Evolutionary conservation across 2,113 vertebrate genomes (phyloP).

Genomic region (Phrynosoma platyrhinos): DNA sequence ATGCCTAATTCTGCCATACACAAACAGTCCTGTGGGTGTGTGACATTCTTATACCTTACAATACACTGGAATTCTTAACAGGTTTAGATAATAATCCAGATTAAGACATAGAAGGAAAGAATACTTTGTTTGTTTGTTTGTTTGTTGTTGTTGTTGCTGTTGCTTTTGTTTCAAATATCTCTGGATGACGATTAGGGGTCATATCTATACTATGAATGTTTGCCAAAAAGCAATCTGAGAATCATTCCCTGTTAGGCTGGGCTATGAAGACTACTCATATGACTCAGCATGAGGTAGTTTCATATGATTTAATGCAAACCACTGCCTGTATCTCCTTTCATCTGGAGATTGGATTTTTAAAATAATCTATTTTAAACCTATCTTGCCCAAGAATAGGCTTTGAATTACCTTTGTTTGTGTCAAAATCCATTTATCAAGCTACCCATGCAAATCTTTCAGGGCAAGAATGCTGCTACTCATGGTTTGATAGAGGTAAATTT

Average conservation of each 20-base stretch:
- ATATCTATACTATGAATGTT: no score
- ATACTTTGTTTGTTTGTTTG: no score
- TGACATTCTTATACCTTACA: no score
- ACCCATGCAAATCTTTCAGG: constrained; percentile 69
- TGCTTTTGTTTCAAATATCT: no score
- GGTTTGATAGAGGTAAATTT: constrained; percentile 50
- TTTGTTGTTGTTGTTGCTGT: no score
- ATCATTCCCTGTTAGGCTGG: not conserved
- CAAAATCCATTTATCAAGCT: constrained; percentile 72
- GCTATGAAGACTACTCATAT: not conserved
- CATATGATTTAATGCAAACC: constrained; percentile 19
- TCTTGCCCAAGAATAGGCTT: constrained; percentile 58
- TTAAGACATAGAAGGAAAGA: no score
- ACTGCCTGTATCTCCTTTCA: constrained; percentile 37
- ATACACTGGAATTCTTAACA: no score
- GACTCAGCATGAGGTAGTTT: not conserved
- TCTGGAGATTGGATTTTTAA: constrained; percentile 38
- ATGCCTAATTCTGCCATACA: no score
- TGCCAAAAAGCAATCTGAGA: not conserved
- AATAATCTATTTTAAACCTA: constrained; percentile 57
- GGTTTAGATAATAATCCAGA: no score
- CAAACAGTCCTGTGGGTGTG: no score
- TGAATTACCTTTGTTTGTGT: constrained; percentile 73
- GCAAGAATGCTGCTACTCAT: constrained; percentile 55
- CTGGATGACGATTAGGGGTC: no score